Conservation (phyloP, 2,797 vertebrate genomes). For the Poeciliopsis gracilis region DNA sequence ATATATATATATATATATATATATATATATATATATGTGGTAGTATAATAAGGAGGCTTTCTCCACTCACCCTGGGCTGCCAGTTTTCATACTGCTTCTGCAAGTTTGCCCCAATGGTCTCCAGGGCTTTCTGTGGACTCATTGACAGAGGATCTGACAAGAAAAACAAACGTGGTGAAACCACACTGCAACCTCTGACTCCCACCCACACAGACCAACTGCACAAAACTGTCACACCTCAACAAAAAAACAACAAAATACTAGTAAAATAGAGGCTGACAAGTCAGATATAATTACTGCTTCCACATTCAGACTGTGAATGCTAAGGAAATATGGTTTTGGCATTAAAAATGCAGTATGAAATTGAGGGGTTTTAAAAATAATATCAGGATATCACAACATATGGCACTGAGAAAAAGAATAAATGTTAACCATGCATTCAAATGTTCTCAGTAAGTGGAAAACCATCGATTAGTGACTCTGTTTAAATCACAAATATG, state of each 20-base stretch:
- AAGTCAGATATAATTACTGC: not conserved
- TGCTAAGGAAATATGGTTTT: not conserved
- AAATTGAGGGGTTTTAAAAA: not conserved
- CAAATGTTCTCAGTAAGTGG: not conserved
- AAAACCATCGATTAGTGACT: not conserved
- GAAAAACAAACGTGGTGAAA: conserved; percentile 27
- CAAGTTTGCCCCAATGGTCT: conserved; percentile 95
- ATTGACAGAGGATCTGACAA: conserved; percentile 94
- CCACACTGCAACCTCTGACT: conserved; percentile 7
- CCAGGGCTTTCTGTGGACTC: conserved; percentile 98
- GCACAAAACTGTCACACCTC: not conserved
- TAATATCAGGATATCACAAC: not conserved
- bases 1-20: too few species aligned
- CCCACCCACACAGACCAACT: not conserved
- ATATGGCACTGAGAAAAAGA: not conserved
- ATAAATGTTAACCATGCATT: not conserved
- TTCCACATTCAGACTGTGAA: not conserved
- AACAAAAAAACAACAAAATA: not conserved
- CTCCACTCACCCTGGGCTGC: conserved; percentile 93
- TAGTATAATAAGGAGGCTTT: not conserved
- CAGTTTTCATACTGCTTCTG: conserved; percentile 99
- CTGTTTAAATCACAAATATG: not conserved
- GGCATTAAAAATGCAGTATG: not conserved
- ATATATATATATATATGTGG: too few species aligned
- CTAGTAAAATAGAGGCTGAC: not conserved